Percentiles rank a stretch among this genome's conserved stretches.
These are phyloP conservation scores for Miltochrista miniata DNA, from an alignment of 2,888 invertebrate species.

Conservation along the genomic window DNA sequence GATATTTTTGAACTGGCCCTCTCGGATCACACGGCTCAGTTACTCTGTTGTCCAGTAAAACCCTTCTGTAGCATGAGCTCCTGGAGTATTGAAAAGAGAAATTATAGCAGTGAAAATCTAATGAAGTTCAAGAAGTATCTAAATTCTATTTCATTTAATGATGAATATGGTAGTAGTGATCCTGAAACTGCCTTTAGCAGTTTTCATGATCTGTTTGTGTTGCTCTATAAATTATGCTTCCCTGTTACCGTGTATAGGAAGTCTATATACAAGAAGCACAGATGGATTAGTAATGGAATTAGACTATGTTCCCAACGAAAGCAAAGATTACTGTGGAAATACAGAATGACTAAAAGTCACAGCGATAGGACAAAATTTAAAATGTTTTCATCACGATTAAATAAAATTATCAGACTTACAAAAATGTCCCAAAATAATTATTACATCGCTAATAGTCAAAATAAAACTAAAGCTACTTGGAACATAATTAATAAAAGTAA, in stretches of 20 bases:
- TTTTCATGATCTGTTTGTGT: neutral
- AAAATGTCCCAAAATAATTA: neutral
- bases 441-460: neutral
- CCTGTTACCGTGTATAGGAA: neutral
- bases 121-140: neutral
- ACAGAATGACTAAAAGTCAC: neutral
- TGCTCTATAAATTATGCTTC: neutral
- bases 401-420: neutral
- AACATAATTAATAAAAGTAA: neutral
- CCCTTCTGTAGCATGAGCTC: neutral
- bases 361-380: neutral
- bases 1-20: neutral
- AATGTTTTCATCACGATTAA: neutral
- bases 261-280: neutral
- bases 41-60: neutral
- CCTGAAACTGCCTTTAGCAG: neutral
- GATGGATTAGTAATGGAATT: neutral
- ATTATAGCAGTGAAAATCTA: neutral
- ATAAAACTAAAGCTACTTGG: neutral
- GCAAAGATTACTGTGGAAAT: neutral
- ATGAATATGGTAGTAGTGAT: neutral
- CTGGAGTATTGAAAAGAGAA: neutral
- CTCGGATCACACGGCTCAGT: neutral
- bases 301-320: neutral
- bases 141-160: neutral